phyloP scores from a whole-genome alignment of 2,797 vertebrate species.

The Nannoperca australis region DNA sequence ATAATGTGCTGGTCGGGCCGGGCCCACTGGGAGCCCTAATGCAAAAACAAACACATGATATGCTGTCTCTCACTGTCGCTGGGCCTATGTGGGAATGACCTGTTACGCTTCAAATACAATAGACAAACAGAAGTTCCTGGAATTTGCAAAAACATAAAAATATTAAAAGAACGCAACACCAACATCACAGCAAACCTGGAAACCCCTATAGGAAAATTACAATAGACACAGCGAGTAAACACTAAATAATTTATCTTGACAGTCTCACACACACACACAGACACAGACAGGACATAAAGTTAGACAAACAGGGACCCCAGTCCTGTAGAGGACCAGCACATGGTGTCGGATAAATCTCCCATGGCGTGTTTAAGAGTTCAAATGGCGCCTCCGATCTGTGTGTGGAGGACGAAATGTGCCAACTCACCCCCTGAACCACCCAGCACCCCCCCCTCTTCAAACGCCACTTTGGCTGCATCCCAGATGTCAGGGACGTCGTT shows the following conservation, averaged over 20 bases:
- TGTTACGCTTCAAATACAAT: conserved; percentile 25
- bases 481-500: conserved; percentile 69
- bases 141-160: background rate
- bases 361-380: conserved; percentile 71
- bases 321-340: conserved; percentile 56
- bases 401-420: conserved; percentile 69
- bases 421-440: conserved; percentile 40
- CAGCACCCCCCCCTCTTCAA: conserved; percentile 47
- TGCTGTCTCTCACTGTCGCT: conserved; percentile 42
- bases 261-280: conserved; percentile 30
- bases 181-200: conserved; percentile 15
- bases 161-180: background rate
- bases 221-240: conserved; percentile 20
- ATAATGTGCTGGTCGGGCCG: conserved; percentile 46
- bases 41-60: conserved; percentile 63
- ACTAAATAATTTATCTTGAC: conserved; percentile 35
- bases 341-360: conserved; percentile 76
- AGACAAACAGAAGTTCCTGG: conserved; percentile 23
- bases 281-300: conserved; percentile 51
- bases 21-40: conserved; percentile 50
- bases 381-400: conserved; percentile 77
- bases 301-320: conserved; percentile 61
- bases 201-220: conserved; percentile 12
- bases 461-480: conserved; percentile 65
- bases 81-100: conserved; percentile 44